phyloP scores from a whole-genome alignment of 1,140 invertebrate species.

The Atta colombica region DNA sequence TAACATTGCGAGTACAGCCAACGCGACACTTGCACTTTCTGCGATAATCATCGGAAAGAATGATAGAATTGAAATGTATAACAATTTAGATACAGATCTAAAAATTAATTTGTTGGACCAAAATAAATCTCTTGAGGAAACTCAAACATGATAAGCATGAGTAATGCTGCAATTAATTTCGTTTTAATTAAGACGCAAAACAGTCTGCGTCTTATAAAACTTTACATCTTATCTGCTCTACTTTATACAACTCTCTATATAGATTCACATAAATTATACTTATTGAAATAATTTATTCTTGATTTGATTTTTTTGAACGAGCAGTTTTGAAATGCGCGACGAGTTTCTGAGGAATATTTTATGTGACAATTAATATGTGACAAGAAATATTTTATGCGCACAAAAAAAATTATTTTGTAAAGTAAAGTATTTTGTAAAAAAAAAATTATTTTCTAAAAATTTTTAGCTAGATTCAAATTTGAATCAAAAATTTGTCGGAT shows the following conservation, averaged over 20 bases:
- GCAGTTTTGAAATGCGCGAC: background rate
- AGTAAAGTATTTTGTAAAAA: too few species aligned
- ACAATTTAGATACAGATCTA: too few species aligned
- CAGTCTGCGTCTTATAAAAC: background rate
- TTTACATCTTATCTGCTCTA: background rate
- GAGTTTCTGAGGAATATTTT: conserved; percentile 14
- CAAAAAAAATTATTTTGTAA: too few species aligned
- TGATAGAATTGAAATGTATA: too few species aligned
- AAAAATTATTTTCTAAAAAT: too few species aligned
- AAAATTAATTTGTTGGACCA: too few species aligned
- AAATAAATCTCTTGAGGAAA: too few species aligned
- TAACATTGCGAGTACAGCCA: background rate
- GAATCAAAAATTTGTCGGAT: too few species aligned
- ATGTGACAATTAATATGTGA: background rate
- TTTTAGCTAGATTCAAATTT: too few species aligned
- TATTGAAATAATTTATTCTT: conserved; percentile 23
- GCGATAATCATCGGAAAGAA: too few species aligned
- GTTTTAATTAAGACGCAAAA: background rate
- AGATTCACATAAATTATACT: conserved; percentile 5
- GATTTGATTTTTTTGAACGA: background rate
- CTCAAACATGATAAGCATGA: too few species aligned
- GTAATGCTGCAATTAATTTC: background rate
- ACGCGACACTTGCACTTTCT: background rate
- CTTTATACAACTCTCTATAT: conserved; percentile 9
- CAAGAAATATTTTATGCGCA: too few species aligned